Evolutionary conservation across 2,888 invertebrate species (phyloP).

Genomic region (Hydroisotoma schaefferi): DNA sequence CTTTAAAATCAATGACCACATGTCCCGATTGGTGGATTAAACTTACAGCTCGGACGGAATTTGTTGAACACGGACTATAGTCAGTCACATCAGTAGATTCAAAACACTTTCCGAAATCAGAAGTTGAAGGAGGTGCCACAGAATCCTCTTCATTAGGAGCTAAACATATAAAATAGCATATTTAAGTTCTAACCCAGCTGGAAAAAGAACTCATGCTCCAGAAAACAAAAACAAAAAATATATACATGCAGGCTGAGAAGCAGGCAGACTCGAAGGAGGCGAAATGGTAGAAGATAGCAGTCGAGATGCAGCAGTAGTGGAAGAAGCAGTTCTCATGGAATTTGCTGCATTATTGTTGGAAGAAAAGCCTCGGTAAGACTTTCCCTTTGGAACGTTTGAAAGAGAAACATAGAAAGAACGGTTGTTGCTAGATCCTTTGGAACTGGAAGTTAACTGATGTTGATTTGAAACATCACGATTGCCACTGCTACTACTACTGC

Average conservation of each 20-base stretch:
- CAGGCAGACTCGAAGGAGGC: constrained; percentile 28
- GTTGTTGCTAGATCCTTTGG: constrained; percentile 25
- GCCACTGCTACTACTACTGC: not conserved
- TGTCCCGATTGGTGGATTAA: not conserved
- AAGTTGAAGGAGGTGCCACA: constrained; percentile 33
- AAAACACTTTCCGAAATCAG: constrained; percentile 34
- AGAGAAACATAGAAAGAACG: constrained; percentile 40
- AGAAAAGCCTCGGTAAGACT: constrained; percentile 35
- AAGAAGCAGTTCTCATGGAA: constrained; percentile 22
- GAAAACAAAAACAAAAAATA: constrained; percentile 10
- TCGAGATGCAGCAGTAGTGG: constrained; percentile 26
- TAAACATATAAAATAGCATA: constrained; percentile 10
- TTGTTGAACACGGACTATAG: constrained; percentile 36
- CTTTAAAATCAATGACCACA: not conserved
- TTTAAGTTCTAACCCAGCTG: not conserved
- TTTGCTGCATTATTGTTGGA: constrained; percentile 14
- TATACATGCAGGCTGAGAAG: constrained; percentile 34
- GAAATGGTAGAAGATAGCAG: constrained; percentile 38
- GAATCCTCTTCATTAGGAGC: constrained; percentile 29
- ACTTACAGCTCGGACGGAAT: constrained; percentile 40
- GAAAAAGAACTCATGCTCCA: constrained; percentile 7
- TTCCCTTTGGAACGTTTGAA: constrained; percentile 41
- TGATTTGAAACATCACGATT: not conserved
- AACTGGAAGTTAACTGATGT: constrained; percentile 17
- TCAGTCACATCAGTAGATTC: constrained; percentile 39